Evolutionary conservation across 2,113 vertebrate genomes (phyloP).

Genomic region (Otus sunia): DNA sequence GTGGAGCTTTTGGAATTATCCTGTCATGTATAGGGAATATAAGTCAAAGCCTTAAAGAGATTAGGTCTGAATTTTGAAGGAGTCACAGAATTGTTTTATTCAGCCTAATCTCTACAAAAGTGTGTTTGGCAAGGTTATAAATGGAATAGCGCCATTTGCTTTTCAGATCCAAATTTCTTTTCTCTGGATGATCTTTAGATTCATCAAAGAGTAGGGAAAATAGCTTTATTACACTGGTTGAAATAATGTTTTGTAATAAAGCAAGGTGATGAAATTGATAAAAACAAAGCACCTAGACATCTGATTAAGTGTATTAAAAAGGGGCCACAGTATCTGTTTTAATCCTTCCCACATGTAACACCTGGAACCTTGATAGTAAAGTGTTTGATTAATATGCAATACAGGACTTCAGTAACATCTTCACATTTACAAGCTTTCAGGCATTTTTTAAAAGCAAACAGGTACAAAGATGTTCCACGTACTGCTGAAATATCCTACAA

Average conservation of each 20-base stretch:
- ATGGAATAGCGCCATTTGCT: background rate
- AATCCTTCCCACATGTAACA: background rate
- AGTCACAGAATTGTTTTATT: background rate
- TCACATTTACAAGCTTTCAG: background rate
- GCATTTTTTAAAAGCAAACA: background rate
- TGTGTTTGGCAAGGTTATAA: background rate
- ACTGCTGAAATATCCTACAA: background rate
- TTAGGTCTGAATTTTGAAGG: background rate
- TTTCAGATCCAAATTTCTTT: background rate
- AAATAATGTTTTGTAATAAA: background rate
- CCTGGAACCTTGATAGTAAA: background rate
- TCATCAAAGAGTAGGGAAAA: background rate
- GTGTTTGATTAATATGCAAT: background rate
- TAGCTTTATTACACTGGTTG: background rate
- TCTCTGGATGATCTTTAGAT: background rate
- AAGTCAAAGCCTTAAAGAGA: background rate
- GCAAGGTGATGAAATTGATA: background rate
- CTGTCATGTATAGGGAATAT: background rate
- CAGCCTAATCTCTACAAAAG: background rate
- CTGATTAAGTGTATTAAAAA: background rate
- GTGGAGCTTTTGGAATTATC: background rate
- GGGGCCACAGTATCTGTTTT: background rate
- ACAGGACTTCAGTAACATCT: background rate
- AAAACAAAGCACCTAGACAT: background rate
- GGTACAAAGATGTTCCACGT: background rate